These are phyloP conservation scores for Odontamblyopus rebecca DNA, from an alignment of 2,797 vertebrate genomes.

Conservation along the genomic window DNA sequence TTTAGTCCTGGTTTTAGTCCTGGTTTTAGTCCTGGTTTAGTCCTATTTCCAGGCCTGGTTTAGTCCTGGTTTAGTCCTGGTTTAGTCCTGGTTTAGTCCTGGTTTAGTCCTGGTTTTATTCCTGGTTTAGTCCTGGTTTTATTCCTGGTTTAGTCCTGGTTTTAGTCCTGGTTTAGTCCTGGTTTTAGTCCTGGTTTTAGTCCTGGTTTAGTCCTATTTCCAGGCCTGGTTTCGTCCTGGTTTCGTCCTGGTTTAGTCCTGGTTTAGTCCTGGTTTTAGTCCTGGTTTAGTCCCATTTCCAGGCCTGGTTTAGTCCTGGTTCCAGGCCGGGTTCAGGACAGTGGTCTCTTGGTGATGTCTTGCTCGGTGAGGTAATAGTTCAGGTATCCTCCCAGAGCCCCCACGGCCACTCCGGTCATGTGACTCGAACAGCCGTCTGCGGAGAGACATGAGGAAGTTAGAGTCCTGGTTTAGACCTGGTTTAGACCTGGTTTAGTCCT, in stretches of 20 bases:
- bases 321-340: conserved; percentile 54
- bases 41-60: no score
- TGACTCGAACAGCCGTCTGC: conserved; percentile 87
- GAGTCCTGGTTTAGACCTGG: not conserved
- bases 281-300: not conserved
- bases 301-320: not conserved
- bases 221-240: not conserved
- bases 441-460: not conserved
- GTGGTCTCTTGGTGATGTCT: conserved; percentile 82
- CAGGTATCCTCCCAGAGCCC: conserved; percentile 83
- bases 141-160: not conserved
- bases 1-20: no score
- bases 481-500: no score
- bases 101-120: not conserved
- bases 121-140: not conserved
- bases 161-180: not conserved
- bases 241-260: not conserved
- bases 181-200: not conserved
- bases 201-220: not conserved
- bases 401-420: conserved; percentile 82
- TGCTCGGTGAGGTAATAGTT: conserved; percentile 79
- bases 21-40: no score
- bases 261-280: not conserved
- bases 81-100: not conserved
- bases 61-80: not conserved